Percentiles rank a stretch among this genome's conserved stretches.
phyloP scores from a whole-genome alignment of 1,140 invertebrate genomes.

The Maniola jurtina region DNA sequence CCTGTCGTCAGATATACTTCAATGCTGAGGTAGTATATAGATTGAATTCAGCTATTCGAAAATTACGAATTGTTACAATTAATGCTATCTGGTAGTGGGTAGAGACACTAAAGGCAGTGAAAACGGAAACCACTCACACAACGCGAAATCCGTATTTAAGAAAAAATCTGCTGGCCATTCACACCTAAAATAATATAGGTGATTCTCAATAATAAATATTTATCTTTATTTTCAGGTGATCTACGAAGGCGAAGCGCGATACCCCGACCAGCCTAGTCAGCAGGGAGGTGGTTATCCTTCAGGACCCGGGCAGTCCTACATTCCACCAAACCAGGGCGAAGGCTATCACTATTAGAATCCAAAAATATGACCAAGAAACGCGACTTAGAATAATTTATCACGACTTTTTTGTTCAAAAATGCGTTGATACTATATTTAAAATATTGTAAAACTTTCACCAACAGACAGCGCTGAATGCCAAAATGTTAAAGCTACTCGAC shows the following conservation, averaged over 20 bases:
- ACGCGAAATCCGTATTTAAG: too few relatives aligned
- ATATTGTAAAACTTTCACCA: background rate
- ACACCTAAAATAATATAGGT: background rate
- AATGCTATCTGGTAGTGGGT: too few relatives aligned
- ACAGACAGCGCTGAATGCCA: background rate
- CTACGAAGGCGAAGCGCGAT: slow-evolving; percentile 81
- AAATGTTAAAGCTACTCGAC: background rate
- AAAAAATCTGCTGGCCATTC: too few relatives aligned
- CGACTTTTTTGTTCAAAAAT: background rate
- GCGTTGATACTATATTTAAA: background rate
- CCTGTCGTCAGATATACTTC: too few relatives aligned
- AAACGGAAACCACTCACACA: too few relatives aligned
- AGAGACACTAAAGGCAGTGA: too few relatives aligned
- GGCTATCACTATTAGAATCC: slow-evolving; percentile 79
- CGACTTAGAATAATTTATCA: background rate
- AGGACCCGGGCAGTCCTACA: slow-evolving; percentile 49
- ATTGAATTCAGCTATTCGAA: too few relatives aligned
- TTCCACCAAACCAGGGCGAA: slow-evolving; percentile 75
- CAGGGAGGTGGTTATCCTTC: slow-evolving; percentile 30
- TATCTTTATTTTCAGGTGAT: slow-evolving; percentile 73
- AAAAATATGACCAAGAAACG: slow-evolving; percentile 17
- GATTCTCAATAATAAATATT: background rate
- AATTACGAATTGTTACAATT: too few relatives aligned
- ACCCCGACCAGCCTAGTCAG: slow-evolving; percentile 65
- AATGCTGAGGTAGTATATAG: too few relatives aligned